Evolutionary conservation across 2,113 vertebrate species (phyloP).

Genomic region (Noturus placidus): DNA sequence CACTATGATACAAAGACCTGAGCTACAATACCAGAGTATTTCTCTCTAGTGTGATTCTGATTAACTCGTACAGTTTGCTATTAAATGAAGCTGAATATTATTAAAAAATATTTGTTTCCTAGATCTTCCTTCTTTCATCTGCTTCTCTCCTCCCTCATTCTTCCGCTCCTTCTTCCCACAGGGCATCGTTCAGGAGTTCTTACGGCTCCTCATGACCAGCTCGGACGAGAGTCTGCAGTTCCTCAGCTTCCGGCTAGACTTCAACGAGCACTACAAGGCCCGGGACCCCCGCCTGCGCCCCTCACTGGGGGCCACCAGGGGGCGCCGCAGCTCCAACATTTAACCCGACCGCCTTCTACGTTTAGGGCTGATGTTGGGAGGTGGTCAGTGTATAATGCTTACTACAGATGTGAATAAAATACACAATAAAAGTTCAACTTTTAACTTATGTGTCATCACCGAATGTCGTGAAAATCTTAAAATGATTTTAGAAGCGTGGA

Average conservation of each 20-base stretch:
- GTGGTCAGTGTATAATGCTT: constrained; percentile 6
- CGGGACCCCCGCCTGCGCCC: constrained; percentile 84
- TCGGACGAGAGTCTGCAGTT: constrained; percentile 90
- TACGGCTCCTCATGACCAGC: constrained; percentile 87
- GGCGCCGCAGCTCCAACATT: constrained; percentile 81
- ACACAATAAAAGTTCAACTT: not conserved
- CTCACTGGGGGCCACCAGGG: constrained; percentile 81
- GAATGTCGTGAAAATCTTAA: constrained; percentile 5
- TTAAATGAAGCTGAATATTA: not conserved
- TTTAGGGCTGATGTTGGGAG: not conserved
- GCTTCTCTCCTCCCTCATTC: not conserved
- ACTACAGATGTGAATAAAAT: constrained; percentile 21
- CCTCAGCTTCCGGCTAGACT: constrained; percentile 95
- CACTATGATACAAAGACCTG: too few species aligned
- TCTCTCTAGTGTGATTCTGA: not conserved
- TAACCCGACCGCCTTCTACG: constrained; percentile 59
- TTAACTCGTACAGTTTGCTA: not conserved
- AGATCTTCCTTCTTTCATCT: not conserved
- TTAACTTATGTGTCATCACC: constrained; percentile 30
- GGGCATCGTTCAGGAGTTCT: constrained; percentile 94
- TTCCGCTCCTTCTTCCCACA: constrained; percentile 53
- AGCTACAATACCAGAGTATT: not conserved
- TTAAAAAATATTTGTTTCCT: not conserved
- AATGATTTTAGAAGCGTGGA: constrained; percentile 32
- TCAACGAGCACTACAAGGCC: constrained; percentile 92